phyloP scores from a whole-genome alignment of 2,113 vertebrate genomes.

The Okapia johnstoni region DNA sequence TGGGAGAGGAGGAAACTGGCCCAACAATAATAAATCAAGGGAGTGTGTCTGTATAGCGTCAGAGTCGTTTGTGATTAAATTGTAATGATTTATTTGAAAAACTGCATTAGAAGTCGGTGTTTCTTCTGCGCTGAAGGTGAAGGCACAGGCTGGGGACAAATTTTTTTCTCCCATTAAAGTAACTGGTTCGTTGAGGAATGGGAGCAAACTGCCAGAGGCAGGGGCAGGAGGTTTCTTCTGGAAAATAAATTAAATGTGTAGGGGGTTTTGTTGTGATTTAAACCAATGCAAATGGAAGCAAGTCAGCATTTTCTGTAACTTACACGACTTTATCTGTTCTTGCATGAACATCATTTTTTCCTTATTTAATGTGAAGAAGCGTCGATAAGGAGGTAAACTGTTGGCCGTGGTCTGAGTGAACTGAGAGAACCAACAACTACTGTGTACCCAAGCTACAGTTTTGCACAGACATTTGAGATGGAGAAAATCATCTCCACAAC shows the following conservation, averaged over 20 bases:
- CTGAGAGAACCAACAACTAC: neutral
- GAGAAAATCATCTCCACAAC: constrained; percentile 17
- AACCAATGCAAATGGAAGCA: neutral
- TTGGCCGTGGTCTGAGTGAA: neutral
- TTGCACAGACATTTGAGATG: neutral
- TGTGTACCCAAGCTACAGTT: neutral
- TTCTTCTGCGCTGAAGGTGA: constrained; percentile 39
- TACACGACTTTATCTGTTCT: neutral
- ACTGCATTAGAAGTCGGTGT: neutral
- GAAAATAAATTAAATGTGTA: constrained; percentile 31
- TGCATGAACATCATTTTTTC: neutral
- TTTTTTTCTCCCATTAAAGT: constrained; percentile 60
- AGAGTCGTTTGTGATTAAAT: constrained; percentile 29
- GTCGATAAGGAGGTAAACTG: neutral
- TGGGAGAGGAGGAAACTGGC: neutral
- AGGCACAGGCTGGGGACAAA: constrained; percentile 44
- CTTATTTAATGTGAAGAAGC: neutral
- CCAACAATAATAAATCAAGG: constrained; percentile 59
- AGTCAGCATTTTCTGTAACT: neutral
- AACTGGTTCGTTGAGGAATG: neutral
- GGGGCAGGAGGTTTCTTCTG: neutral
- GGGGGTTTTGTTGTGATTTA: neutral
- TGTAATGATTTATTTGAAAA: constrained; percentile 57
- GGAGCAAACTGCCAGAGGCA: neutral
- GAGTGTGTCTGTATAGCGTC: neutral